Evolutionary conservation across 2,888 invertebrate genomes (phyloP).

Genomic region (Anthophora plumipes): DNA sequence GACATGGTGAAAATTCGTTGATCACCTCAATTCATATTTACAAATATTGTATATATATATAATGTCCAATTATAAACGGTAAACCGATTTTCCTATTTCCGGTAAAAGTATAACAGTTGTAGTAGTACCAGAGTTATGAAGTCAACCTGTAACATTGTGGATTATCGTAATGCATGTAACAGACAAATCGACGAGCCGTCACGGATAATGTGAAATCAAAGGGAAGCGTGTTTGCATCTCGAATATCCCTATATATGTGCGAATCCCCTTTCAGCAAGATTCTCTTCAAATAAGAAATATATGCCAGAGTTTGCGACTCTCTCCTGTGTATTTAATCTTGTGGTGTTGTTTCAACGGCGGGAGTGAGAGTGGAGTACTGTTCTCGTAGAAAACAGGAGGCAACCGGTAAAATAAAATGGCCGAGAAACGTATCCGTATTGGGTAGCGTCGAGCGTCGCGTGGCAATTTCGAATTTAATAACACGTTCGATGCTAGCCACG

Average conservation of each 20-base stretch:
- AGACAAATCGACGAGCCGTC: constrained; percentile 28
- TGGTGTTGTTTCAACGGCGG: constrained; percentile 57
- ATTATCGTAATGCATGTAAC: constrained; percentile 10
- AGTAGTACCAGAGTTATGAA: constrained; percentile 10
- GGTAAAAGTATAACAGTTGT: not conserved
- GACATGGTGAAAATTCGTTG: too few species aligned
- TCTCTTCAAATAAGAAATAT: constrained; percentile 53
- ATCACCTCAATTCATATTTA: too few species aligned
- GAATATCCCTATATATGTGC: constrained; percentile 69
- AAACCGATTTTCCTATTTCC: not conserved
- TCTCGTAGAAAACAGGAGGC: constrained; percentile 35
- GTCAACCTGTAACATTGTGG: not conserved
- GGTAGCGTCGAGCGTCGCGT: constrained; percentile 38
- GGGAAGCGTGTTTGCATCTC: constrained; percentile 66
- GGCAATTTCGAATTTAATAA: constrained; percentile 55
- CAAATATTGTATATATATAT: too few species aligned
- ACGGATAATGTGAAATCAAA: constrained; percentile 74
- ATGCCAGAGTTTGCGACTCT: constrained; percentile 35
- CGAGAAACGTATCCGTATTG: constrained; percentile 51
- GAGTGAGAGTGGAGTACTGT: constrained; percentile 34
- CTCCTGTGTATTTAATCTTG: constrained; percentile 76
- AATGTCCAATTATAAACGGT: too few species aligned
- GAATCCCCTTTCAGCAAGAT: constrained; percentile 53
- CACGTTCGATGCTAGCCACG: not conserved
- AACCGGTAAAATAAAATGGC: constrained; percentile 46